These are phyloP conservation scores for Spheniscus mendiculus DNA, from an alignment of 2,113 vertebrate genomes.

Conservation along the genomic window DNA sequence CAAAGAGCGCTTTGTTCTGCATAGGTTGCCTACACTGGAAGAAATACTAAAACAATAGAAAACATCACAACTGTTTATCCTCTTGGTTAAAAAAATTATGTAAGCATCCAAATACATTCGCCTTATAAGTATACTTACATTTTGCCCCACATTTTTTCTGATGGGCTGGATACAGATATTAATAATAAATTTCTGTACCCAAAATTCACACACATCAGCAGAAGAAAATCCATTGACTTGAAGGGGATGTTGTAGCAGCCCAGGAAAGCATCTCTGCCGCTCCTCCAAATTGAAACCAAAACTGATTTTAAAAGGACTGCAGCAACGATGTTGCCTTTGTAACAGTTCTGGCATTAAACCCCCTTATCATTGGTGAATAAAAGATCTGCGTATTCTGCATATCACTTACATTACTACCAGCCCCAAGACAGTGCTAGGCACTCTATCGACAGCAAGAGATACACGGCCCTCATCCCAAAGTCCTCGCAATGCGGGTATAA, in stretches of 20 bases:
- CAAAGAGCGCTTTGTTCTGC: slow-evolving; percentile 46
- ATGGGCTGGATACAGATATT: background rate
- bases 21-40: background rate
- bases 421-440: background rate
- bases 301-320: background rate
- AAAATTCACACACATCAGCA: background rate
- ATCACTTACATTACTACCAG: background rate
- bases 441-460: fast-evolving
- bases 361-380: background rate
- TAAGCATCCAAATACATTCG: background rate
- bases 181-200: background rate
- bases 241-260: background rate
- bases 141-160: background rate
- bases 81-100: background rate
- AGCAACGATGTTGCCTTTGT: background rate
- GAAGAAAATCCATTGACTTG: background rate
- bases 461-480: background rate
- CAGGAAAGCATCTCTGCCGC: background rate
- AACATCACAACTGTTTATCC: slow-evolving; percentile 15
- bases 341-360: background rate
- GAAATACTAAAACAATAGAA: slow-evolving; percentile 31
- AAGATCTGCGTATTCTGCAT: background rate
- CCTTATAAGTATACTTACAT: background rate
- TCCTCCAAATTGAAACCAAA: slow-evolving; percentile 42
- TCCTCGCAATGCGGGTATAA: fast-evolving